Percentiles rank a stretch among this genome's conserved stretches.
Evolutionary conservation across 2,113 vertebrate species (phyloP).

Genomic region (Nothocercus nigrocapillus): DNA sequence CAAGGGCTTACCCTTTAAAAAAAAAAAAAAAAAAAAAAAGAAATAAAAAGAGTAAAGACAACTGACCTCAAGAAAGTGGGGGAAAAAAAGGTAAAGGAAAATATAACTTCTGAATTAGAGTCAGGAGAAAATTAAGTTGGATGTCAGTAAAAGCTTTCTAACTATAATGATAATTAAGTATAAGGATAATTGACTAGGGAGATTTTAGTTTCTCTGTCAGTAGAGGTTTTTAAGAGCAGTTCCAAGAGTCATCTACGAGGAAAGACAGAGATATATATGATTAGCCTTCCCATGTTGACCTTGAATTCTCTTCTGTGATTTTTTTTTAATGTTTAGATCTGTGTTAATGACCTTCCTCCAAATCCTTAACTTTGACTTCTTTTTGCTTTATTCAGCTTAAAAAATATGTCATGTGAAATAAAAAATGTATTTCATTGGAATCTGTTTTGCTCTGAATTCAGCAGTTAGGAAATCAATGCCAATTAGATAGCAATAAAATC

Average conservation of each 20-base stretch:
- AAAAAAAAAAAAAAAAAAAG: not conserved
- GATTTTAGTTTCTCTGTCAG: not conserved
- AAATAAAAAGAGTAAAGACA: not conserved
- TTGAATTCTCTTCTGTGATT: not conserved
- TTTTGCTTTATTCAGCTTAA: slow-evolving; percentile 3
- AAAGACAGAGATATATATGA: not conserved
- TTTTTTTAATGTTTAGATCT: slow-evolving; percentile 15
- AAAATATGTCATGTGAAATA: slow-evolving; percentile 14
- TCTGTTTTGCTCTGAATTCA: slow-evolving; percentile 41
- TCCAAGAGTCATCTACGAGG: not conserved
- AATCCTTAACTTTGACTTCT: slow-evolving; percentile 1
- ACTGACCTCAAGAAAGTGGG: not conserved
- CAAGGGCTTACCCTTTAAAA: not conserved
- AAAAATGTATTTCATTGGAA: slow-evolving; percentile 28
- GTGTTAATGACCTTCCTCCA: not conserved
- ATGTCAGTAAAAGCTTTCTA: not conserved
- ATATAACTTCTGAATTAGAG: not conserved
- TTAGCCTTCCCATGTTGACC: not conserved
- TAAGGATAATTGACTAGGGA: not conserved
- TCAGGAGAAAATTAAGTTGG: not conserved
- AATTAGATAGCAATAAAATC: slow-evolving; percentile 46
- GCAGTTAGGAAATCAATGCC: slow-evolving; percentile 63
- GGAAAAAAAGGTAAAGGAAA: not conserved
- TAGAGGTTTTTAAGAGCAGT: not conserved
- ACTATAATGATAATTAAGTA: not conserved